Percentiles rank a stretch among this genome's conserved stretches.
These are phyloP conservation scores for Chymomyza amoena DNA, from an alignment of 2,888 invertebrate genomes.

Conservation along the genomic window DNA sequence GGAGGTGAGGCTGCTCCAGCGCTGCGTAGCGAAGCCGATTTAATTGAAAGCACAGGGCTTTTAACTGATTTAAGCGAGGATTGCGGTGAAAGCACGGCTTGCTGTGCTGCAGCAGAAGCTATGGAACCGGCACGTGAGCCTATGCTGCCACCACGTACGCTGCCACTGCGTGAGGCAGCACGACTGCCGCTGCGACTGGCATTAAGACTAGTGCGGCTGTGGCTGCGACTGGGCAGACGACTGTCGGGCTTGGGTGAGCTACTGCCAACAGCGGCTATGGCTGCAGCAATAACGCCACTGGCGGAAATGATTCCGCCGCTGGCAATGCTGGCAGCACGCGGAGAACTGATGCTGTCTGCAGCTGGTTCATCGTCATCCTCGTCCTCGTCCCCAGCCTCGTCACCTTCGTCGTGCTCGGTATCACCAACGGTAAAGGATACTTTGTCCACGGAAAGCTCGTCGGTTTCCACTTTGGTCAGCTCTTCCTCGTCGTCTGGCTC, in stretches of 20 bases:
- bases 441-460: slow-evolving; percentile 52
- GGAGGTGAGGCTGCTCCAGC: not conserved
- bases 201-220: slow-evolving; percentile 48
- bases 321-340: slow-evolving; percentile 63
- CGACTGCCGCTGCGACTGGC: slow-evolving; percentile 45
- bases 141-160: slow-evolving; percentile 50
- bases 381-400: slow-evolving; percentile 10
- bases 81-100: slow-evolving; percentile 59
- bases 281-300: slow-evolving; percentile 47
- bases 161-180: slow-evolving; percentile 54
- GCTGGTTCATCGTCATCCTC: slow-evolving; percentile 41
- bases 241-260: slow-evolving; percentile 51
- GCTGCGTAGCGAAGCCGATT: slow-evolving; percentile 53
- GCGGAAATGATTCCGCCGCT: slow-evolving; percentile 51
- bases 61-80: slow-evolving; percentile 63
- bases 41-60: slow-evolving; percentile 66
- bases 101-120: slow-evolving; percentile 41
- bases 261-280: slow-evolving; percentile 34
- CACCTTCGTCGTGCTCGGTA: slow-evolving; percentile 24
- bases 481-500: slow-evolving; percentile 44
- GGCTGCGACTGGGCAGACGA: slow-evolving; percentile 65
- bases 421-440: slow-evolving; percentile 26
- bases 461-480: slow-evolving; percentile 56
- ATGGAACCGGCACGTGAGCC: slow-evolving; percentile 67
- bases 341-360: slow-evolving; percentile 62